Conservation (phyloP, 2,113 vertebrate genomes). For the crab-eating macaque (Macaca fascicularis) region T2T-MFA8v1.1 NC_088394.1:13114001-13114500, state of each 20-base stretch:
- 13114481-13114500: background rate
- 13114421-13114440: background rate
- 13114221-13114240: background rate
- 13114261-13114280: too few relatives aligned
- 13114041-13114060: too few relatives aligned
- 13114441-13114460: background rate
- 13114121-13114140: background rate
- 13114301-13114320: rapidly evolving
- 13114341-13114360: too few relatives aligned
- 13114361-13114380: rapidly evolving
- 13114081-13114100: too few relatives aligned
- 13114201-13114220: background rate
- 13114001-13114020: too few relatives aligned
- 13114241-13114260: background rate
- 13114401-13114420: background rate
- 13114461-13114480: background rate
- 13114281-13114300: rapidly evolving
- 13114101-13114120: background rate
- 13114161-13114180: background rate
- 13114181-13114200: background rate
- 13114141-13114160: background rate
- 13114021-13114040: too few relatives aligned
- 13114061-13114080: too few relatives aligned
- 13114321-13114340: too few relatives aligned
- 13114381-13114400: background rate